A percentile compares a stretch with the other conserved stretches of the same genome.
Conservation (phyloP, 2,797 vertebrate genomes). For the Dendrocincla fuliginosa region DNA sequence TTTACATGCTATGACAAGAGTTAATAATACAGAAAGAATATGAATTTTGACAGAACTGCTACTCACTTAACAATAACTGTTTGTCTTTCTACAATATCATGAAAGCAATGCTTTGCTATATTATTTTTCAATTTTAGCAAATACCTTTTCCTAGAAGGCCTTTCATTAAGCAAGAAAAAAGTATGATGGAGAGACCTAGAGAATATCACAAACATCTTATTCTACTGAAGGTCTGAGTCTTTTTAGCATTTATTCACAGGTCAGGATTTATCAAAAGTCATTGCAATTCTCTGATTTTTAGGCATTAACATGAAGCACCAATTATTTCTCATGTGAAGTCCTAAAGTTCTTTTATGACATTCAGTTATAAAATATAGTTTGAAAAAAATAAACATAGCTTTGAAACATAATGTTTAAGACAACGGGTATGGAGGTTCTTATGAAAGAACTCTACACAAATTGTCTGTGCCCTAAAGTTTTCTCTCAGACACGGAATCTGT, state of each 20-base stretch:
- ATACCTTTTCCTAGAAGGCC: background rate
- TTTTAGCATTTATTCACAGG: background rate
- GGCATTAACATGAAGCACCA: background rate
- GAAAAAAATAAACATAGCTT: background rate
- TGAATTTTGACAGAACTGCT: background rate
- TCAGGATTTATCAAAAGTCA: background rate
- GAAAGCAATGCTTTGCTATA: background rate
- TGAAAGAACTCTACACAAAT: background rate
- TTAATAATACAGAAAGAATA: background rate
- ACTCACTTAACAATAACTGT: background rate
- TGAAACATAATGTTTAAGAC: background rate
- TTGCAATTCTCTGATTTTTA: background rate
- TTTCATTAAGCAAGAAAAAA: background rate
- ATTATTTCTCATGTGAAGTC: background rate
- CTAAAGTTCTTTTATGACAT: background rate
- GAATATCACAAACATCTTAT: background rate
- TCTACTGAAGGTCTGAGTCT: background rate
- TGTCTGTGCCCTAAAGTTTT: background rate
- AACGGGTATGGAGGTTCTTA: background rate
- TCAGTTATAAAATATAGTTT: background rate
- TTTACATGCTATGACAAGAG: background rate
- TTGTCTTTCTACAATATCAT: background rate
- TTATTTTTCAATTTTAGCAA: background rate
- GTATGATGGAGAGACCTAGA: background rate
- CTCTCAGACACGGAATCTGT: background rate